Evolutionary conservation across 2,797 vertebrate species (phyloP).

Genomic region (Linurgus olivaceus): DNA sequence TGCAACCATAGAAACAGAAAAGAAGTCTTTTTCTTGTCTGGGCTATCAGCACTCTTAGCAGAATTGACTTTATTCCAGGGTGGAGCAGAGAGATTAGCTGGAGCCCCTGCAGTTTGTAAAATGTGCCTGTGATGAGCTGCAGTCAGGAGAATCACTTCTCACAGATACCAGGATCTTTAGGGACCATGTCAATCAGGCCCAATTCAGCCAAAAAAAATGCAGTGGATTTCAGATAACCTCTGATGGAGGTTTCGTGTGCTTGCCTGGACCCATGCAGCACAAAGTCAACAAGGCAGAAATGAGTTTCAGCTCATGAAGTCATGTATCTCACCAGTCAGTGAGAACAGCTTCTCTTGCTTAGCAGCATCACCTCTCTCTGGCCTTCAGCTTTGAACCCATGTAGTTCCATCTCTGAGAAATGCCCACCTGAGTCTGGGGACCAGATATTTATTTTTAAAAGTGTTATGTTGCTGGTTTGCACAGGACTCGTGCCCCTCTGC

Average conservation of each 20-base stretch:
- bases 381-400: neutral
- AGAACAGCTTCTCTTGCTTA: neutral
- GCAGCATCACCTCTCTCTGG: neutral
- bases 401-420: neutral
- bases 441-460: neutral
- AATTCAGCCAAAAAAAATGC: neutral
- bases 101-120: neutral
- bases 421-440: neutral
- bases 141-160: neutral
- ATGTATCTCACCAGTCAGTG: neutral
- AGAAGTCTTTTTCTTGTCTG: slow-evolving; percentile 72
- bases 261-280: neutral
- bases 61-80: slow-evolving; percentile 6
- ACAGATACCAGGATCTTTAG: neutral
- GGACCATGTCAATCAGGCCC: neutral
- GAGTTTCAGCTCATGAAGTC: neutral
- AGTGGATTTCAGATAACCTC: slow-evolving; percentile 52
- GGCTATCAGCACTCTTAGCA: slow-evolving; percentile 56
- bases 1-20: slow-evolving; percentile 71
- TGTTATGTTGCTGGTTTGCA: neutral
- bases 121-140: slow-evolving; percentile 26
- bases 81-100: neutral
- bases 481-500: fast-evolving
- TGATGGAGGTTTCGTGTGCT: neutral
- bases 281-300: neutral